Evolutionary conservation across 2,797 vertebrate species (phyloP).

Genomic region (Chaetodon trifasciatus): DNA sequence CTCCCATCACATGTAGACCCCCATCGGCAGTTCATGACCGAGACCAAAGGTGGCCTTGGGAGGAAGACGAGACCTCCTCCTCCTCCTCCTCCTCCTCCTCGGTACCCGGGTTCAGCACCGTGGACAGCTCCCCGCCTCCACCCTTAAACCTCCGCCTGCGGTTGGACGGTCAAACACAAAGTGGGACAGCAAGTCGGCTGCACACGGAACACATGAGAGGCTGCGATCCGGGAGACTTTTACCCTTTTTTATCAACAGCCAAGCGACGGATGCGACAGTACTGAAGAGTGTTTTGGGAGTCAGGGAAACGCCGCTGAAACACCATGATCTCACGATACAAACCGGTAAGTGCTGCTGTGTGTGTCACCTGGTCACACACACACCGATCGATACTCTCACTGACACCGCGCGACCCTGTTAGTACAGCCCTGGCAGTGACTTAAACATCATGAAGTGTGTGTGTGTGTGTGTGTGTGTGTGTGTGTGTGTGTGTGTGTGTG

Average conservation of each 20-base stretch:
- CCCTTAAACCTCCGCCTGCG: slow-evolving; percentile 19
- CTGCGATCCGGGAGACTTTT: slow-evolving; percentile 1
- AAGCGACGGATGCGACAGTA: slow-evolving; percentile 53
- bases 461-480: too few relatives aligned
- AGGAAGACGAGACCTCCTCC: slow-evolving; percentile 29
- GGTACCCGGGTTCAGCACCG: slow-evolving; percentile 83
- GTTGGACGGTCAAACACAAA: slow-evolving; percentile 30
- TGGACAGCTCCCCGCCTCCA: slow-evolving; percentile 78
- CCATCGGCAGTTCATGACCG: slow-evolving; percentile 12
- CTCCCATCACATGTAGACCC: not conserved
- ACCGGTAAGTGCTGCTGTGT: slow-evolving; percentile 77
- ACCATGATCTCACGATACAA: slow-evolving; percentile 84
- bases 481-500: too few relatives aligned
- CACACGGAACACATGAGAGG: slow-evolving; percentile 54
- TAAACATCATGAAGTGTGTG: too few relatives aligned
- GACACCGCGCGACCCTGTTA: not conserved
- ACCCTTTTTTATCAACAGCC: not conserved
- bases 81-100: slow-evolving; percentile 27
- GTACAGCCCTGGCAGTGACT: not conserved
- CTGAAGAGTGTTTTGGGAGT: slow-evolving; percentile 42
- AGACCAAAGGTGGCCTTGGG: slow-evolving; percentile 47
- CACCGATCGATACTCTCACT: slow-evolving; percentile 14
- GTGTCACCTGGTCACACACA: slow-evolving; percentile 20
- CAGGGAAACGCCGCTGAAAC: slow-evolving; percentile 38
- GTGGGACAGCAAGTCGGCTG: slow-evolving; percentile 27